phyloP scores from a whole-genome alignment of 2,113 vertebrate genomes.

The Trogon surrucura region DNA sequence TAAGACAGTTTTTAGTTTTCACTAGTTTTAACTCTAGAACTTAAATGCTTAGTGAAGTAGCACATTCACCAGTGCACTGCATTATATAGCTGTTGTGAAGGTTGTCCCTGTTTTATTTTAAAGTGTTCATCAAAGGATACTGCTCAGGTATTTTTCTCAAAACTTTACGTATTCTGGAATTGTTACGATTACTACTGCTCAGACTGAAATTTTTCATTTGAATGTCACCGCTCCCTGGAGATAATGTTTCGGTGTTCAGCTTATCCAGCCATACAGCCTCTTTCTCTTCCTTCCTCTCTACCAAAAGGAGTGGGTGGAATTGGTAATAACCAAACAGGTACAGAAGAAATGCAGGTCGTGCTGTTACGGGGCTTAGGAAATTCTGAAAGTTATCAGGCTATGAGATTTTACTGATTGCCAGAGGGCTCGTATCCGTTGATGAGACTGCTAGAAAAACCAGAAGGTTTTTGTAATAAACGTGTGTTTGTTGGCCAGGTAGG shows the following conservation, averaged over 20 bases:
- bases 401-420: neutral
- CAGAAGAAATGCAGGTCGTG: neutral
- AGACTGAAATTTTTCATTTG: neutral
- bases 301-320: neutral
- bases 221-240: neutral
- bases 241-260: neutral
- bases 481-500: neutral
- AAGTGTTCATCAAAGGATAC: neutral
- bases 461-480: neutral
- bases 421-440: neutral
- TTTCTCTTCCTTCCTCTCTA: neutral
- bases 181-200: neutral
- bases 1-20: neutral
- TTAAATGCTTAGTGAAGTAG: neutral
- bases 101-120: neutral
- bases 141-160: neutral
- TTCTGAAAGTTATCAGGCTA: neutral
- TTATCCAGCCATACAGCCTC: neutral
- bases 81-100: neutral
- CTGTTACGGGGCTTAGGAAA: neutral
- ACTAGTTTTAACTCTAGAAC: neutral
- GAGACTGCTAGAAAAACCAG: neutral
- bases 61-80: neutral
- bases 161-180: neutral
- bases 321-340: neutral